These are phyloP conservation scores for Corythoichthys haematopterus DNA, from an alignment of 2,113 vertebrate species.

Conservation along the genomic window DNA sequence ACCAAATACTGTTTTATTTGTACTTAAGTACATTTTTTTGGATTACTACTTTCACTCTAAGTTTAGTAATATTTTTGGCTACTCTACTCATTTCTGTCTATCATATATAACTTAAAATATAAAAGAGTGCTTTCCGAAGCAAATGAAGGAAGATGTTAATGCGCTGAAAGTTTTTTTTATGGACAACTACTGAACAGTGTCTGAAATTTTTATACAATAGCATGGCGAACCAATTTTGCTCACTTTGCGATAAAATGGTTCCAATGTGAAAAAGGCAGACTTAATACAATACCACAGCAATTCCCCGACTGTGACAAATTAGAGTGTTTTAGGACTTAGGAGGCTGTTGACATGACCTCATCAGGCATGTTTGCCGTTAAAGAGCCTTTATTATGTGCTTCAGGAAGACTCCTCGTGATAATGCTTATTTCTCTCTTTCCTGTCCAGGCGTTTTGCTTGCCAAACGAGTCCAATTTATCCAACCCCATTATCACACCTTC, in stretches of 20 bases:
- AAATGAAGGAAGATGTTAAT: conserved; percentile 15
- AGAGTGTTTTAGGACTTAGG: conserved; percentile 27
- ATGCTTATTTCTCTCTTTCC: conserved; percentile 5
- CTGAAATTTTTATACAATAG: conserved; percentile 22
- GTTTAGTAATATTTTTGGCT: too few relatives aligned
- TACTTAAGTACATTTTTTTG: too few relatives aligned
- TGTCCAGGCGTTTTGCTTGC: neutral
- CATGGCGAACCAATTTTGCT: conserved; percentile 42
- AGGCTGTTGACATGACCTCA: conserved; percentile 18
- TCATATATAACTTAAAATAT: conserved; percentile 3
- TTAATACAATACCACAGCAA: conserved; percentile 16
- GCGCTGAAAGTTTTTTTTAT: conserved; percentile 18
- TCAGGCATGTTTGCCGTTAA: conserved; percentile 11
- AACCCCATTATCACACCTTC: conserved; percentile 12
- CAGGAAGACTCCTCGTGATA: neutral
- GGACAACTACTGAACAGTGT: conserved; percentile 11
- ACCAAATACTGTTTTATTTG: too few relatives aligned
- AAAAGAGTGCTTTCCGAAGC: conserved; percentile 7
- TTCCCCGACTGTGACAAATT: conserved; percentile 42
- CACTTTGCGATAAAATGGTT: conserved; percentile 31
- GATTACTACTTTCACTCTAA: too few relatives aligned
- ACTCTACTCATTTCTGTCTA: too few relatives aligned
- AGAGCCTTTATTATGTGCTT: conserved; percentile 25
- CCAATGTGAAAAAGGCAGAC: conserved; percentile 36
- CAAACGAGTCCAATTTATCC: conserved; percentile 15